Conservation (phyloP, 1,140 invertebrate species). For the Drosophila mauritiana region DNA sequence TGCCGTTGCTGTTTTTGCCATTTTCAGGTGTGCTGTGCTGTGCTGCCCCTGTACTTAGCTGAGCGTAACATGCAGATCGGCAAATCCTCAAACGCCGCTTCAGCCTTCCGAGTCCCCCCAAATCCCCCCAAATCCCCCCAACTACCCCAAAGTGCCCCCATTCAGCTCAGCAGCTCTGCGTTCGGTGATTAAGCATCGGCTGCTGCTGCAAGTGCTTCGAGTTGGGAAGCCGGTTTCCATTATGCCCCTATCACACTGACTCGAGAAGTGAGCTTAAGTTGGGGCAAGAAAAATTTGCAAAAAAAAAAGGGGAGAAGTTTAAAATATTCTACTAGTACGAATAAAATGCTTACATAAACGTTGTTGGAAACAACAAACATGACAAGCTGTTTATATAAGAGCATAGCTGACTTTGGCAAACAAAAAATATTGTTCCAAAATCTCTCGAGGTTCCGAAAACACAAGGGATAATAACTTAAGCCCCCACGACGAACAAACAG, state of each 20-base stretch:
- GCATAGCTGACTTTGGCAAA: background rate
- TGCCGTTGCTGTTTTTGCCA: conserved; percentile 37
- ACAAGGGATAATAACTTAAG: conserved; percentile 16
- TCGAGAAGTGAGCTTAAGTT: background rate
- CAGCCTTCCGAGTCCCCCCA: conserved; percentile 11
- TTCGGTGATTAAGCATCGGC: conserved; percentile 41
- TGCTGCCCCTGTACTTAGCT: conserved; percentile 43
- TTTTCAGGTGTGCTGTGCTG: conserved; percentile 37
- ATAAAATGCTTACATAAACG: too few species aligned
- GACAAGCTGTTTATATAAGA: background rate
- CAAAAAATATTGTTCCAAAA: conserved; percentile 3
- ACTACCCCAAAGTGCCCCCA: background rate
- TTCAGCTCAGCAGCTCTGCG: conserved; percentile 2
- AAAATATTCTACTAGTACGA: too few species aligned
- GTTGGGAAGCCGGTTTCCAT: conserved; percentile 42
- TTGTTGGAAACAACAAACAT: background rate
- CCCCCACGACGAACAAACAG: conserved; percentile 15
- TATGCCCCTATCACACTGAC: conserved; percentile 8
- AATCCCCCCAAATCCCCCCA: background rate
- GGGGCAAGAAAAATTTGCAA: background rate
- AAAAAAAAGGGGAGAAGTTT: too few species aligned
- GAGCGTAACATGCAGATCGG: conserved; percentile 49
- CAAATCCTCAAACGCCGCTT: conserved; percentile 30
- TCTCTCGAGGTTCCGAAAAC: conserved; percentile 1
- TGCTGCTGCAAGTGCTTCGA: conserved; percentile 38